phyloP scores from a whole-genome alignment of 2,113 vertebrate species.

The Dipodomys ordii region DNA sequence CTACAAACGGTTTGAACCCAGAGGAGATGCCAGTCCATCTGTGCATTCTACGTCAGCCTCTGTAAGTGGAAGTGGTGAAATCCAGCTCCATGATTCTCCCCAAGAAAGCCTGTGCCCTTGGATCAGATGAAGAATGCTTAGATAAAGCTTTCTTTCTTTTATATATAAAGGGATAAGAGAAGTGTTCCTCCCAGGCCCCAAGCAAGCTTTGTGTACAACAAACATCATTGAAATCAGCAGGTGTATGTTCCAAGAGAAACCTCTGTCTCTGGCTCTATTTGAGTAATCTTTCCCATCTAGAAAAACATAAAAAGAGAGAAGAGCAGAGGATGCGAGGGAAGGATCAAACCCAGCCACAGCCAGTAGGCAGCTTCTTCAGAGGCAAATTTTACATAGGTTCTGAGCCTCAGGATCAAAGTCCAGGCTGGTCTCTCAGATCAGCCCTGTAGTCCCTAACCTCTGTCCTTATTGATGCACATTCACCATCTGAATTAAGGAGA shows the following conservation, averaged over 20 bases:
- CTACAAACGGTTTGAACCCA: not conserved
- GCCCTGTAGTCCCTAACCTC: conserved; percentile 21
- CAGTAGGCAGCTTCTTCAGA: conserved; percentile 61
- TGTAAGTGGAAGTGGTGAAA: conserved; percentile 13
- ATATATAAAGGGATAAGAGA: not conserved
- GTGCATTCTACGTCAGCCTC: conserved; percentile 18
- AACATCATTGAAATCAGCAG: conserved; percentile 65
- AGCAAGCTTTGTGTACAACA: conserved; percentile 11
- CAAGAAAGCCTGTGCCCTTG: conserved; percentile 7
- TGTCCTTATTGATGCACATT: not conserved
- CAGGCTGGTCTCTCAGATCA: conserved; percentile 37
- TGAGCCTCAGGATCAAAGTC: conserved; percentile 72
- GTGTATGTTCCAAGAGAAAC: conserved; percentile 62
- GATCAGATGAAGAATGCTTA: conserved; percentile 2
- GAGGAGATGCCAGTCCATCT: not conserved
- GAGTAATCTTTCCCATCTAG: conserved; percentile 65
- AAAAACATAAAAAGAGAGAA: conserved; percentile 74
- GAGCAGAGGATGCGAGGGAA: conserved; percentile 47
- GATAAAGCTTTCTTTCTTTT: not conserved
- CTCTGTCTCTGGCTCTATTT: conserved; percentile 52
- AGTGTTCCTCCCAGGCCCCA: conserved; percentile 22
- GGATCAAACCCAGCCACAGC: conserved; percentile 61
- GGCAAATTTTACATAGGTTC: conserved; percentile 48
- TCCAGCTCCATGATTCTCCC: not conserved
- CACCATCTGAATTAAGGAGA: not conserved